A percentile compares a stretch with the other conserved stretches of the same genome.
These are phyloP conservation scores for Zeugodacus cucurbitae DNA, from an alignment of 1,140 invertebrate genomes.

Conservation along the genomic window DNA sequence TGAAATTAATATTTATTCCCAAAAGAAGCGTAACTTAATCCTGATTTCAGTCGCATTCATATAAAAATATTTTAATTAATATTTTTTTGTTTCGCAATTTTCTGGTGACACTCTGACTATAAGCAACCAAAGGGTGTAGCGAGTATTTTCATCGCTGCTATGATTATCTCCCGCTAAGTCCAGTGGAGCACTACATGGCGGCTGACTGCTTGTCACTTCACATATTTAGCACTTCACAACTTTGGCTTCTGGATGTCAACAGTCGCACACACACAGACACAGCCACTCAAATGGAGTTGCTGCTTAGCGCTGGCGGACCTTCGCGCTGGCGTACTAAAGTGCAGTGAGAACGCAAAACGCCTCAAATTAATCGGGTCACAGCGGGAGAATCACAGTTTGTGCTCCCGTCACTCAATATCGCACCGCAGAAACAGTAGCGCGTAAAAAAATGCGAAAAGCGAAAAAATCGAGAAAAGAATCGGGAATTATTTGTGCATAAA, in stretches of 20 bases:
- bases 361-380: slow-evolving; percentile 43
- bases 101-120: slow-evolving; percentile 2
- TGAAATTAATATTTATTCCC: slow-evolving; percentile 10
- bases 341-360: slow-evolving; percentile 32
- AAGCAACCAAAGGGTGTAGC: neutral
- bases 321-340: neutral
- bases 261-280: neutral
- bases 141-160: neutral
- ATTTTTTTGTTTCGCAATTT: slow-evolving; percentile 16
- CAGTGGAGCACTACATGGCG: neutral
- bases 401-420: slow-evolving; percentile 40
- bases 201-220: slow-evolving; percentile 26
- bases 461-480: neutral
- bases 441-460: neutral
- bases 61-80: slow-evolving; percentile 32
- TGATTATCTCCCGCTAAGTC: slow-evolving; percentile 29
- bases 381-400: slow-evolving; percentile 30
- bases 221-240: slow-evolving; percentile 32
- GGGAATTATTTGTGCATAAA: neutral
- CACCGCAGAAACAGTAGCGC: slow-evolving; percentile 14
- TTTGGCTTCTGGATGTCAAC: slow-evolving; percentile 39
- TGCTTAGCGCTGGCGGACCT: neutral
- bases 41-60: slow-evolving; percentile 11
- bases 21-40: slow-evolving; percentile 16
- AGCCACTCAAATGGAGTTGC: neutral